These are phyloP conservation scores for Nomada fabriciana DNA, from an alignment of 2,888 invertebrate genomes.

Conservation along the genomic window DNA sequence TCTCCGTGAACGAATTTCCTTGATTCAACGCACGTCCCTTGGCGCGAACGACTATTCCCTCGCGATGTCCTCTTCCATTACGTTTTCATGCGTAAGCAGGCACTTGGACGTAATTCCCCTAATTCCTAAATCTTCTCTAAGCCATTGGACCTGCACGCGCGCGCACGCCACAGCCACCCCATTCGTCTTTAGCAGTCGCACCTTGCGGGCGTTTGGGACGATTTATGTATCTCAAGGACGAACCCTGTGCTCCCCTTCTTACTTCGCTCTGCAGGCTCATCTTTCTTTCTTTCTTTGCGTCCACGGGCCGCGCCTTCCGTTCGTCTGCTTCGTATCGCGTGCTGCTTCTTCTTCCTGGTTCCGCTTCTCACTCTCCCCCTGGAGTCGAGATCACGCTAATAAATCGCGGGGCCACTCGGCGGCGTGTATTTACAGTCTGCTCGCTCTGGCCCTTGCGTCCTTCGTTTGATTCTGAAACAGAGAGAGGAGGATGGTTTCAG, in stretches of 20 bases:
- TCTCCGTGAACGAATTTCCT: neutral
- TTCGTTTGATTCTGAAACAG: constrained; percentile 72
- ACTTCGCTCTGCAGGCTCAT: constrained; percentile 11
- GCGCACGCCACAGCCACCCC: constrained; percentile 11
- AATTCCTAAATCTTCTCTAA: constrained; percentile 73
- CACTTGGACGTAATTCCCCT: constrained; percentile 73
- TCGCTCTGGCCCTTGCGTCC: constrained; percentile 52
- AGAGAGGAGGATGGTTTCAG: constrained; percentile 63
- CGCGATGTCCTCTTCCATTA: constrained; percentile 30
- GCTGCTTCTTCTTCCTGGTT: constrained; percentile 32
- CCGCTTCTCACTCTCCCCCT: constrained; percentile 15
- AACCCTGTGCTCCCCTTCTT: constrained; percentile 47
- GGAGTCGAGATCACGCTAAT: constrained; percentile 68
- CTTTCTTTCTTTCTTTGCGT: neutral
- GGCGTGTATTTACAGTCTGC: constrained; percentile 68
- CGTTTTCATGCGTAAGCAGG: constrained; percentile 68
- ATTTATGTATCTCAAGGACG: constrained; percentile 69
- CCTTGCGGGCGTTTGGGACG: constrained; percentile 60
- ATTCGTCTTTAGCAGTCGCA: constrained; percentile 66
- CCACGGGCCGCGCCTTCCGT: constrained; percentile 11
- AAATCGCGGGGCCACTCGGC: constrained; percentile 72
- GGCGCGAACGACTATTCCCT: neutral
- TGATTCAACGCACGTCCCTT: constrained; percentile 45
- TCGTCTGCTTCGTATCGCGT: constrained; percentile 3
- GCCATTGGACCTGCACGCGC: constrained; percentile 38